These are phyloP conservation scores for Lamprotornis superbus DNA, from an alignment of 2,113 vertebrate genomes.

Conservation along the genomic window DNA sequence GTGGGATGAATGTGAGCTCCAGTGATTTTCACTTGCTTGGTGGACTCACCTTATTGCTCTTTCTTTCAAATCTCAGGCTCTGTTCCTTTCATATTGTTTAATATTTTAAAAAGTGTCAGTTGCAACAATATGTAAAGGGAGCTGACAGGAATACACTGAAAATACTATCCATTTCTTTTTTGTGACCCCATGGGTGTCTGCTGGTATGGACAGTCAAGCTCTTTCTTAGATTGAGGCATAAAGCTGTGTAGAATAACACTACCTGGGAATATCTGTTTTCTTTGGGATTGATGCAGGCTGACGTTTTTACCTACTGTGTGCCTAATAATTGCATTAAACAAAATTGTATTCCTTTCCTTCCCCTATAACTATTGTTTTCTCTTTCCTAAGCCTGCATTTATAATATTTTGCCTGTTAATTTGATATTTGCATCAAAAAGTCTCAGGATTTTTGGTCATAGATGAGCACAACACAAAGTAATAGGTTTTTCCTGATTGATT, in stretches of 20 bases:
- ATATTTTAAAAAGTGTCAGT: slow-evolving; percentile 51
- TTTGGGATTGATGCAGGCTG: background rate
- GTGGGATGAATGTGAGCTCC: background rate
- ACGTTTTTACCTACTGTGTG: background rate
- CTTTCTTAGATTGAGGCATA: background rate
- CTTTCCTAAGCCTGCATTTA: background rate
- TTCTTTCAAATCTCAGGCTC: slow-evolving; percentile 38
- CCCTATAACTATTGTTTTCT: background rate
- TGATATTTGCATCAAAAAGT: background rate
- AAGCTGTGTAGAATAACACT: background rate
- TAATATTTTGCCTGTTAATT: background rate
- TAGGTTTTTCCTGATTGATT: background rate
- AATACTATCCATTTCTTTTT: slow-evolving; percentile 2
- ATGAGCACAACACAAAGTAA: background rate
- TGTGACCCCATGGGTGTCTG: background rate
- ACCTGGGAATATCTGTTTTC: background rate
- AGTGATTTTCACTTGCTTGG: background rate
- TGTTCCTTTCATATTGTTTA: slow-evolving; percentile 47
- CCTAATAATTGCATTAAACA: background rate
- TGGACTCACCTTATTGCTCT: background rate
- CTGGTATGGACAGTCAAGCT: background rate
- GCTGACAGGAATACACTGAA: background rate
- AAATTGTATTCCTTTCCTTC: background rate
- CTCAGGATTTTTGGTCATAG: background rate
- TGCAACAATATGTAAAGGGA: background rate